Base-by-base conservation (phyloP, 2,888 invertebrate species). In the Steromphala cineraria region DNA sequence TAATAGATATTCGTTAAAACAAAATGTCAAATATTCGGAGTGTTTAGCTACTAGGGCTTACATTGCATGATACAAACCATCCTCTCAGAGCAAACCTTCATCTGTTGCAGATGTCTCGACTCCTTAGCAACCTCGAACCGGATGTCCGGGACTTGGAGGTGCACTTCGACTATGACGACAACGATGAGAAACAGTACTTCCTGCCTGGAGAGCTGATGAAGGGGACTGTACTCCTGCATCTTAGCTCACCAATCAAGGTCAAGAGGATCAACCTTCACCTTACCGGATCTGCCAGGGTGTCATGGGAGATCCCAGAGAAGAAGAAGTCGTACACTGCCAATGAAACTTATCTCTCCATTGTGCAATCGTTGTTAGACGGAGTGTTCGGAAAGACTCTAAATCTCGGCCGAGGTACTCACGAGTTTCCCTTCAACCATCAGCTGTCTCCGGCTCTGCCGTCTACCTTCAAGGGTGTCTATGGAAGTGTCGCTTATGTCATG, bases 391-490 rank as follows among this genome's bases (percentile, higher is more conserved):
- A 83, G 24, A 80, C 84, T 0, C 79, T 89, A 24, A 81, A 83
- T 13, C 81, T 93, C 24, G 85, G 82, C 2, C 79, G 74, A 19
- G 93, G 93, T 0, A 80, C 81, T 8, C 92, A 93, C 81, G 84
- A 89, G 53, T 93, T 92, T 81, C 88, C 90, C 0, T 90, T 93
- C 80, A 88, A 90, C 28, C 93, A 92, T 82, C 86, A 84, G 53
- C 90, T 93, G 0, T 92, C 91, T 0, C 79, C 84, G 0, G 89
- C 89, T 79, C 85, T 93, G 1, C 93, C 93, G 0, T 92, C 92
- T 7, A 92, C 93, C 2, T 93, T 92, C 83, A 92, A 92, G 52
- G 93, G 93, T 36, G 91, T 92, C 80, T 92, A 88, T 82, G 93
- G 93, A 46, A 92, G 91, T 84, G 90, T 93, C 53, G 92, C 93